A percentile compares a stretch with the other conserved stretches of the same genome.
phyloP scores from a whole-genome alignment of 1,140 invertebrate genomes.

The Pristionchus pacificus region DNA sequence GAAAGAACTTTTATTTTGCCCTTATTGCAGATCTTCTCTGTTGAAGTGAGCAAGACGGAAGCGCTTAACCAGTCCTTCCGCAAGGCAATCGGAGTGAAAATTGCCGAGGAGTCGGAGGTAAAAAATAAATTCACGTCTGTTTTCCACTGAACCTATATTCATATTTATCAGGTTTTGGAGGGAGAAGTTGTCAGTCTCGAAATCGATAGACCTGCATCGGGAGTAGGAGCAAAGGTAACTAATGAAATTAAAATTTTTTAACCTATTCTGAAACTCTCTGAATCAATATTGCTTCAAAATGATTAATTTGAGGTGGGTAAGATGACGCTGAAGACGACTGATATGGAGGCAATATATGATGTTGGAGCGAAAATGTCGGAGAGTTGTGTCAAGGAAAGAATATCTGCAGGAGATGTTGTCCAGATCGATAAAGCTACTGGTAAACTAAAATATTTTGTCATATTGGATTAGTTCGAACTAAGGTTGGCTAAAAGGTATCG shows the following conservation, averaged over 20 bases:
- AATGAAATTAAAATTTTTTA: no score
- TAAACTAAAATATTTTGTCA: conserved; percentile 12
- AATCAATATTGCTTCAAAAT: background rate
- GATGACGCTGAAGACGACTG: conserved; percentile 93
- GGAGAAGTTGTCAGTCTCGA: conserved; percentile 97
- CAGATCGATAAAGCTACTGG: conserved; percentile 55
- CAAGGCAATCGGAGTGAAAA: conserved; percentile 93
- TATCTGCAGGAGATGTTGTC: conserved; percentile 63
- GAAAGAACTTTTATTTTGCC: no score
- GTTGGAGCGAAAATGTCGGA: conserved; percentile 98
- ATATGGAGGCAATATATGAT: conserved; percentile 99
- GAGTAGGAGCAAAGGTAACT: conserved; percentile 70
- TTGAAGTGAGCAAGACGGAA: conserved; percentile 99
- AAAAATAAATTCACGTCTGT: conserved; percentile 13
- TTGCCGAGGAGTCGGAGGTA: conserved; percentile 71
- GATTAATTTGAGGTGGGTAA: conserved; percentile 65
- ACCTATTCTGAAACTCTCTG: background rate
- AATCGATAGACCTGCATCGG: conserved; percentile 79
- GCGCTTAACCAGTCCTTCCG: conserved; percentile 92
- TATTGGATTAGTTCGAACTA: no score
- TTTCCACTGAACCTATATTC: conserved; percentile 1
- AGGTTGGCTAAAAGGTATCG: no score
- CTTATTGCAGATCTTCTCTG: conserved; percentile 84
- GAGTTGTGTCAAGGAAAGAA: conserved; percentile 89
- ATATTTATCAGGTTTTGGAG: conserved; percentile 79